A percentile compares a stretch with the other conserved stretches of the same genome.
Conservation (phyloP, 1,140 invertebrate genomes). For the Zophobas atratus region DNA sequence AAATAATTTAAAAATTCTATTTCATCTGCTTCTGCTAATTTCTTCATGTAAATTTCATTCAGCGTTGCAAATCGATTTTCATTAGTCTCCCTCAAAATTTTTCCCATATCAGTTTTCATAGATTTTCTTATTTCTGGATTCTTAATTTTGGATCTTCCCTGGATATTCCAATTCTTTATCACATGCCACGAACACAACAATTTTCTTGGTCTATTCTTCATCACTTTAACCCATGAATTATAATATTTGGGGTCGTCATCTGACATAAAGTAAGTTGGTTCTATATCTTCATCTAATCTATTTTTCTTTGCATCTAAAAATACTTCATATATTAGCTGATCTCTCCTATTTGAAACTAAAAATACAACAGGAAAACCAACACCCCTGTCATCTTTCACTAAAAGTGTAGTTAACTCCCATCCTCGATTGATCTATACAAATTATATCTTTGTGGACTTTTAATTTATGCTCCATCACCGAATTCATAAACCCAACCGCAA, state of each 20-base stretch:
- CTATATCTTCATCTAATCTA: constrained; percentile 36
- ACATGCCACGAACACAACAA: constrained; percentile 53
- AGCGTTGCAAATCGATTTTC: too few relatives aligned
- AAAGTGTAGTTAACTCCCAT: constrained; percentile 43
- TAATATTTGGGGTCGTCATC: constrained; percentile 53
- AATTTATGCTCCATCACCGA: constrained; percentile 45
- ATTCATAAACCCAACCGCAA: constrained; percentile 50
- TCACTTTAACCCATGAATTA: constrained; percentile 52
- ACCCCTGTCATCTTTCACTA: constrained; percentile 53
- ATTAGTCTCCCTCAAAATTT: not conserved
- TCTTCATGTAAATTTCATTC: too few relatives aligned
- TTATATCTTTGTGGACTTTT: constrained; percentile 32
- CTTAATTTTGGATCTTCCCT: constrained; percentile 22
- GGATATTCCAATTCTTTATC: not conserved
- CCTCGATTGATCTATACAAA: constrained; percentile 49
- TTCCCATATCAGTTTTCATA: not conserved
- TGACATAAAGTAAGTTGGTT: constrained; percentile 45
- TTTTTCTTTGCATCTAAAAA: constrained; percentile 42
- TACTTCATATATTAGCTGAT: constrained; percentile 44
- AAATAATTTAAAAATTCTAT: not conserved
- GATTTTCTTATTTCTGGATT: not conserved
- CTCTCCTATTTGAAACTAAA: constrained; percentile 50
- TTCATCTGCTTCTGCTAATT: too few relatives aligned
- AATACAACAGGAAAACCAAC: constrained; percentile 51
- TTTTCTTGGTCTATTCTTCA: constrained; percentile 50